These are phyloP conservation scores for Vesta saturnalis DNA, from an alignment of 2,888 invertebrate genomes.

Conservation along the genomic window DNA sequence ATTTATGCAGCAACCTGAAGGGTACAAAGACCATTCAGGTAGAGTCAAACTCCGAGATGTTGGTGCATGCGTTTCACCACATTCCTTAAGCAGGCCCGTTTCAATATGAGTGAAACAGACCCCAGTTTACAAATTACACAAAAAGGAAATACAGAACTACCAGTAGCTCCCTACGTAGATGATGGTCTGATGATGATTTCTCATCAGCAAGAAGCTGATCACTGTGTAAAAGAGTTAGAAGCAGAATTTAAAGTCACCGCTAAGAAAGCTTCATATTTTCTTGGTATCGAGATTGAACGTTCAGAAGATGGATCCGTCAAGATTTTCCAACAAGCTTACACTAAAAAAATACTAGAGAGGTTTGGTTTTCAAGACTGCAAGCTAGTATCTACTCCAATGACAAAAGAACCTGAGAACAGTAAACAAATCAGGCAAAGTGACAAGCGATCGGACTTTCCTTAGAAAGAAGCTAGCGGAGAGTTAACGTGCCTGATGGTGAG, in stretches of 20 bases:
- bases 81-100: slow-evolving; percentile 40
- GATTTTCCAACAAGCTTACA: too few species aligned
- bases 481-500: too few species aligned
- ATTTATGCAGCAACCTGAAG: too few species aligned
- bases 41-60: too few species aligned
- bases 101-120: slow-evolving; percentile 39
- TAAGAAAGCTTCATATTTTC: slow-evolving; percentile 7
- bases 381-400: neutral
- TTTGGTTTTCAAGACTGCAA: slow-evolving; percentile 6
- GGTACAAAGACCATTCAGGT: too few species aligned
- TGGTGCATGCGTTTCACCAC: slow-evolving; percentile 45
- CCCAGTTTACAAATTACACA: slow-evolving; percentile 46
- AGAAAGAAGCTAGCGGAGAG: too few species aligned
- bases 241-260: slow-evolving; percentile 20
- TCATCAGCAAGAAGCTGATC: slow-evolving; percentile 22
- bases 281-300: neutral
- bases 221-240: slow-evolving; percentile 37
- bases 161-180: slow-evolving; percentile 49
- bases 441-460: neutral
- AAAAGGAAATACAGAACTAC: slow-evolving; percentile 33
- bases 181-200: slow-evolving; percentile 46
- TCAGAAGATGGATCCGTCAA: neutral
- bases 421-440: neutral
- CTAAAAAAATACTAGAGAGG: too few species aligned
- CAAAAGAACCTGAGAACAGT: neutral